Conservation (phyloP, 2,797 vertebrate genomes). For the Oreochromis grahami region DNA sequence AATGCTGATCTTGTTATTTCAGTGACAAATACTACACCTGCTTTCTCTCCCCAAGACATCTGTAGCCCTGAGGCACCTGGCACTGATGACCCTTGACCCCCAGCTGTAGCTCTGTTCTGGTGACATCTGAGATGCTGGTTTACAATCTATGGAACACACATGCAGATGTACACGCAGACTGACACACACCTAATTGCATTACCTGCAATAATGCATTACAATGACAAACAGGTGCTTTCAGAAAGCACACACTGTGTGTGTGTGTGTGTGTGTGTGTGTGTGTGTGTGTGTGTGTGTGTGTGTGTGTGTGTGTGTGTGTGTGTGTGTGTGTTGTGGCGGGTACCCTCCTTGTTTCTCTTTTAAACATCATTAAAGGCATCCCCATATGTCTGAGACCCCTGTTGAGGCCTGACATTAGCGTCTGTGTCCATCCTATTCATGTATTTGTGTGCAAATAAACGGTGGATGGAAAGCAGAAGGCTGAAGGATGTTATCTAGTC, state of each 20-base stretch:
- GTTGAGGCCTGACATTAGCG: slow-evolving; percentile 7
- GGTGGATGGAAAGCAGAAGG: slow-evolving; percentile 39
- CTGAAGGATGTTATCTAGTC: slow-evolving; percentile 51
- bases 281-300: not conserved
- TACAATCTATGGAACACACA: slow-evolving; percentile 13
- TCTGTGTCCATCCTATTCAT: slow-evolving; percentile 6
- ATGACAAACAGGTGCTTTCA: slow-evolving; percentile 45
- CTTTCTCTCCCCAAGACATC: slow-evolving; percentile 29
- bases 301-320: not conserved
- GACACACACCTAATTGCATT: slow-evolving; percentile 50
- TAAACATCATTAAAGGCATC: slow-evolving; percentile 30
- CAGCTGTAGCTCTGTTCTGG: slow-evolving; percentile 50
- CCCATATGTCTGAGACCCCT: slow-evolving; percentile 14
- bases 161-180: slow-evolving; percentile 13
- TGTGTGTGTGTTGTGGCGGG: not conserved
- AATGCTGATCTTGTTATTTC: not conserved
- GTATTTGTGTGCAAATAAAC: slow-evolving; percentile 63
- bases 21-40: slow-evolving; percentile 39
- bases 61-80: slow-evolving; percentile 63
- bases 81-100: slow-evolving; percentile 63
- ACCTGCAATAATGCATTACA: slow-evolving; percentile 51
- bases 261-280: not conserved
- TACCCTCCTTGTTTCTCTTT: slow-evolving; percentile 39
- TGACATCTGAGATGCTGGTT: slow-evolving; percentile 40
- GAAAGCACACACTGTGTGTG: not conserved